These are phyloP conservation scores for Melanerpes aurifrons DNA, from an alignment of 2,113 vertebrate genomes.

Conservation along the genomic window DNA sequence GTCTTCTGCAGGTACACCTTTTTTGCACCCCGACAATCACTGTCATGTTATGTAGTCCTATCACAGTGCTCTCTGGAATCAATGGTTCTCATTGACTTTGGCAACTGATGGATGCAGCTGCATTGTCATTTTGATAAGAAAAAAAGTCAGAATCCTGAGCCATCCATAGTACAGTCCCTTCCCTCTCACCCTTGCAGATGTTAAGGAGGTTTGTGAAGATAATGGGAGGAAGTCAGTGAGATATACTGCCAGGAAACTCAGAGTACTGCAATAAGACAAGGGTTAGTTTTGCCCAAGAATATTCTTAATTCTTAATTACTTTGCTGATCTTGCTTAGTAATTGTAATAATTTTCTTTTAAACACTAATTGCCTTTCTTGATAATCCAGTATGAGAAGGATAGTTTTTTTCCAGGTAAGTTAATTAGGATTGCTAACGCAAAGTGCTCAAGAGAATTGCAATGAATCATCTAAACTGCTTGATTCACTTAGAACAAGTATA, in stretches of 20 bases:
- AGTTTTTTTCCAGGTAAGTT: conserved; percentile 9
- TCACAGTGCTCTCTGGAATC: background rate
- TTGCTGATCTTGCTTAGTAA: background rate
- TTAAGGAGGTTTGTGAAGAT: background rate
- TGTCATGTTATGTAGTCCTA: background rate
- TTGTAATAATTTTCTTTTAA: background rate
- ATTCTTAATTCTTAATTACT: background rate
- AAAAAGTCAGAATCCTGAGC: background rate
- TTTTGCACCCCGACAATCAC: background rate
- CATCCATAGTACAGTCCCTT: background rate
- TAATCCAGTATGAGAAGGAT: background rate
- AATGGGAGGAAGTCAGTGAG: background rate
- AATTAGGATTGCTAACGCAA: background rate
- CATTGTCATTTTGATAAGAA: background rate
- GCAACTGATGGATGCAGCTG: background rate
- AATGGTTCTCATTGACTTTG: background rate
- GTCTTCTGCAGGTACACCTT: background rate
- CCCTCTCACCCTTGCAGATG: background rate
- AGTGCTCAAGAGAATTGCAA: background rate
- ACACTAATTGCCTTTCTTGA: background rate
- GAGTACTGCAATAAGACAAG: background rate
- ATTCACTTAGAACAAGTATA: background rate
- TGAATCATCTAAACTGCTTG: background rate
- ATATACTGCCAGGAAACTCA: background rate
- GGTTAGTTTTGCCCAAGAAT: background rate